A percentile compares a stretch with the other conserved stretches of the same genome.
These are phyloP conservation scores for Mythimna pallens DNA, from an alignment of 2,888 invertebrate genomes.

Conservation along the genomic window DNA sequence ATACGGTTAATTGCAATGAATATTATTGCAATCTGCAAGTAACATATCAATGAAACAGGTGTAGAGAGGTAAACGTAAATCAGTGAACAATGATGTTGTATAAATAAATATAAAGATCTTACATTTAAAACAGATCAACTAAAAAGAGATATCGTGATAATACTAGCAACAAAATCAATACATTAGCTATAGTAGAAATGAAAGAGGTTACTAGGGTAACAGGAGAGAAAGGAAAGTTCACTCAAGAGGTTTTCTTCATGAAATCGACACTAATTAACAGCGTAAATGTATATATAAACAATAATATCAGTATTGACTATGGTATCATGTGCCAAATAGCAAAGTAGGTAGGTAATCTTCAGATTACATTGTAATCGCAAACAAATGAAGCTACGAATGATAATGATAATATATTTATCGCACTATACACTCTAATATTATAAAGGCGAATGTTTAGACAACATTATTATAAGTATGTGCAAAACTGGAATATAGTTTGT, in stretches of 20 bases:
- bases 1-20: no score
- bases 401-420: conserved; percentile 27
- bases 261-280: background rate
- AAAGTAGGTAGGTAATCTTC: conserved; percentile 20
- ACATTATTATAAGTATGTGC: no score
- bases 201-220: background rate
- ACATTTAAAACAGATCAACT: no score
- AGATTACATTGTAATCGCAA: conserved; percentile 19
- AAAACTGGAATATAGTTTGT: no score
- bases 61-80: no score
- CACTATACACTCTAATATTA: background rate
- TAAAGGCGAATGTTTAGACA: background rate
- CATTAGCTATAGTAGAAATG: no score
- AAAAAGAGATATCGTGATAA: no score
- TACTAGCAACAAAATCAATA: no score
- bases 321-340: conserved; percentile 8
- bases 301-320: background rate
- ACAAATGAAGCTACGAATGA: conserved; percentile 7
- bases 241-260: background rate
- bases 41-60: no score
- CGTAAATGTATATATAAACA: background rate
- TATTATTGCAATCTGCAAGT: no score
- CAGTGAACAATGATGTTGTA: no score
- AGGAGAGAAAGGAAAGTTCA: background rate
- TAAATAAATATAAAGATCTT: no score